A percentile compares a stretch with the other conserved stretches of the same genome.
Conservation (phyloP, 2,797 vertebrate genomes). For the Characodon lateralis region DNA sequence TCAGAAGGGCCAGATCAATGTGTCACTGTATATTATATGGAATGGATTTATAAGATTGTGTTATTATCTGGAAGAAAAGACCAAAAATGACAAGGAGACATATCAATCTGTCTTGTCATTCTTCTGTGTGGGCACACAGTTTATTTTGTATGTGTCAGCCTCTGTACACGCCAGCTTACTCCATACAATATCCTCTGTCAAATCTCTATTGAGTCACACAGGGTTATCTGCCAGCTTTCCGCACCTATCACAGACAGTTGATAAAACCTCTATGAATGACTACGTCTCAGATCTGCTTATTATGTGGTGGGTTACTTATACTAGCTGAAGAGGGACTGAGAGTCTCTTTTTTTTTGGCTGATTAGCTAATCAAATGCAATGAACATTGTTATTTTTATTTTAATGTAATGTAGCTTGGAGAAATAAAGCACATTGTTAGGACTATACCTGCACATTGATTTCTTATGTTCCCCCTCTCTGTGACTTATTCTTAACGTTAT, state of each 20-base stretch:
- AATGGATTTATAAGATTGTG: not conserved
- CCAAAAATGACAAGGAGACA: slow-evolving; percentile 38
- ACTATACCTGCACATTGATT: not conserved
- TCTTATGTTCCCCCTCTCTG: not conserved
- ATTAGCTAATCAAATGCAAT: not conserved
- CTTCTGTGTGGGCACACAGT: slow-evolving; percentile 38
- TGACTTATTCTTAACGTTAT: not conserved
- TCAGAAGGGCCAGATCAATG: slow-evolving; percentile 38
- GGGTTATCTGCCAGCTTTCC: slow-evolving; percentile 44
- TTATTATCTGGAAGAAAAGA: not conserved
- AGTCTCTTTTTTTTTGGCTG: not conserved
- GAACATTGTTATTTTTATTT: not conserved
- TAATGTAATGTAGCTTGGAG: not conserved
- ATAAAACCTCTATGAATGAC: slow-evolving; percentile 54
- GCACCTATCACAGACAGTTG: slow-evolving; percentile 26
- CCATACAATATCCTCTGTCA: slow-evolving; percentile 37
- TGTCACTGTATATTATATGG: not conserved
- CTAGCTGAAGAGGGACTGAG: not conserved
- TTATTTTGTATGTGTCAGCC: slow-evolving; percentile 14
- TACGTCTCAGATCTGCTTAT: slow-evolving; percentile 6
- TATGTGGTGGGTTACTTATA: not conserved
- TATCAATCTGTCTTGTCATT: slow-evolving; percentile 18
- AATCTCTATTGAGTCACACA: slow-evolving; percentile 23
- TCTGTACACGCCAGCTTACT: slow-evolving; percentile 17
- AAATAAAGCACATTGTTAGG: not conserved